Base-by-base conservation (phyloP, 2,113 vertebrate genomes). In the Bubo bubo region DNA sequence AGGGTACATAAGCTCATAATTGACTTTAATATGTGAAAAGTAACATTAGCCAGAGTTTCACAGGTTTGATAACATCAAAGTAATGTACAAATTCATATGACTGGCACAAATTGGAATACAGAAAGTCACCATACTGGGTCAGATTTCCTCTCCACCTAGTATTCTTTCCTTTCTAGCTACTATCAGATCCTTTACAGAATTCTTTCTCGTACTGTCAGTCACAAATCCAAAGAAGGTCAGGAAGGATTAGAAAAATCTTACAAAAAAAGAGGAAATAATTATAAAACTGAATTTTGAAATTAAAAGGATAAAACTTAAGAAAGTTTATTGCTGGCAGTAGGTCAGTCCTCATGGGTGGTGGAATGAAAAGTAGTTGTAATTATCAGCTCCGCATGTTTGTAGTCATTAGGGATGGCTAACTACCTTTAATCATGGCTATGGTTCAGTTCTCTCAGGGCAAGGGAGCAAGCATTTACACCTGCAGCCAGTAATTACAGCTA, bases 341-440 rank as follows among this genome's bases (percentile, higher is more conserved):
- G 95, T 96, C 93, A 96, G 77, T 90, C 77, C 92, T 96, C 95
- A 28, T 1, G 60, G 84, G 87, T 41, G 95, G 90, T 3, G 39
- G 92, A 95, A 96, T 96, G 92, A 96, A 90, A 96, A 96, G 95
- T 95, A 53, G 93, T 49, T 17, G 93, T 82, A 97, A 97, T 96
- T 97, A 96, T 79, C 93, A 91, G 60, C 93, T 93, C 95, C 19
- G 7, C 96, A 9, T 97, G 93, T 85, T 90, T 85, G 96, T 79
- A 76, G 95, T 91, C 95, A 93, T 96, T 93, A 95, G 96, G 93
- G 95, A 96, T 90, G 41, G 85, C 81, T 94, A 96, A 96, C 87
- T 76, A 95, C 93, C 95, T 97, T 96, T 96, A 96, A 96, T 96
- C 95, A 93, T 12, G 92, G 92, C 74, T 59, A 2, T 1, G 87